Evolutionary conservation across 2,888 invertebrate species (phyloP), one percentile per base, ranked within the genome.

Genomic region (Cephus spinipes): DNA sequence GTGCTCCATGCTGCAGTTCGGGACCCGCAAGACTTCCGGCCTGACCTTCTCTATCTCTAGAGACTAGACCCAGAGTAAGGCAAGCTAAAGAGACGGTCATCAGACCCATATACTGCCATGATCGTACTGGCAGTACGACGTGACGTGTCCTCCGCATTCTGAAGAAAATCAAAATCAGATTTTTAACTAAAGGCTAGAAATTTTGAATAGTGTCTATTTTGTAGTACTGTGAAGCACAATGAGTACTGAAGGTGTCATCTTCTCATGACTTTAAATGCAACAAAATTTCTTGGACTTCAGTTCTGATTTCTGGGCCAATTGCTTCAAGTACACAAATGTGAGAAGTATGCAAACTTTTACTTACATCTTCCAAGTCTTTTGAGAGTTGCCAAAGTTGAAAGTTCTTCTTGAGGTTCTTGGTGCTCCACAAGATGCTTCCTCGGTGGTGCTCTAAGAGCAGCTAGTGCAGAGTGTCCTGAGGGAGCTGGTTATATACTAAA

Each of bases 81-180:
- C 91, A 91, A 30, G 90, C 89, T 6, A 91, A 83, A 15, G 91
- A 91, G 30, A 91, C 89, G 31, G 90, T 81, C 81, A 91, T 82
- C 4, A 91, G 83, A 0, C 91, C 91, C 33, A 88, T 84, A 78
- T 90, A 90, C 76, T 89, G 90, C 91, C 90, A 90, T 4, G 90
- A 90, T 77, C 84, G 85, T 9, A 91, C 90, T 11, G 90, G 90
- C 79, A 90, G 79, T 11, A 89, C 89, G 11, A 90, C 84, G 85
- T 90, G 87, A 34, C 90, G 84, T 6, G 89, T 90, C 79, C 89
- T 87, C 74, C 89, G 79, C 90, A 91, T 91, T 30, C 80, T 86
- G 35, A 6, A 80, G 73, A 40, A 73, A 76, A 77, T 55, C 23
- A 23, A 55, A 55, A 40, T 40, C 34, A 76, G 23, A 32, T 32